A percentile compares a stretch with the other conserved stretches of the same genome.
phyloP scores from a whole-genome alignment of 1,140 invertebrate genomes.

The Drosophila subpulchrella region DNA sequence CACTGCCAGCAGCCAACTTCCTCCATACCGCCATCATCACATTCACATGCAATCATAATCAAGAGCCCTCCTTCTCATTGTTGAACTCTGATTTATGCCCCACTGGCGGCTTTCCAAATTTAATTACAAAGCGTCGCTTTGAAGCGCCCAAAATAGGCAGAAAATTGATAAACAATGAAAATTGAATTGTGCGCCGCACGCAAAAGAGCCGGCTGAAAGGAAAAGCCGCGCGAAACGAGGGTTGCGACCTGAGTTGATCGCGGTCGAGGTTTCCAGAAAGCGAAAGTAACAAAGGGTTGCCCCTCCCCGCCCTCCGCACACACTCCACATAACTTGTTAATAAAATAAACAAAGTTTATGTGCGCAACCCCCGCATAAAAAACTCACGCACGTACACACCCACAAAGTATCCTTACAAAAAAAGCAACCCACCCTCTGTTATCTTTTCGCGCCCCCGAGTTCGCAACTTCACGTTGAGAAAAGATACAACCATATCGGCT shows the following conservation, averaged over 20 bases:
- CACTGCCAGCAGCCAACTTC: conserved; percentile 12
- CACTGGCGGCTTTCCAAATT: conserved; percentile 78
- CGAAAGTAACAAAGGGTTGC: conserved; percentile 59
- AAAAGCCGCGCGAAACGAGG: conserved; percentile 39
- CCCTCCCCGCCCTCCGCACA: conserved; percentile 14
- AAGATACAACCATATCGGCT: neutral
- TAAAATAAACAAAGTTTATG: conserved; percentile 76
- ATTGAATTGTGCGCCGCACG: conserved; percentile 65
- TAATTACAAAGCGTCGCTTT: conserved; percentile 77
- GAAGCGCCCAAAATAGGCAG: conserved; percentile 77
- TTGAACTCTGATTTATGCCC: conserved; percentile 69
- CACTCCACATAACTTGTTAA: conserved; percentile 70
- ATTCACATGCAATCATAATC: conserved; percentile 59
- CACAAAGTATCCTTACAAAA: conserved; percentile 21
- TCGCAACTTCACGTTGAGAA: conserved; percentile 26
- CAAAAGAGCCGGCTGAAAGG: conserved; percentile 46
- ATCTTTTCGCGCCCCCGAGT: conserved; percentile 3
- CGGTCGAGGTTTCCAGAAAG: conserved; percentile 38
- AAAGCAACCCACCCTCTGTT: conserved; percentile 12
- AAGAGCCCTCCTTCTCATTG: conserved; percentile 29
- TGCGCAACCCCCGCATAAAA: conserved; percentile 49
- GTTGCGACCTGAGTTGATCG: conserved; percentile 53
- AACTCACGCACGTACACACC: conserved; percentile 37
- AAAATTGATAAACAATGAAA: conserved; percentile 84
- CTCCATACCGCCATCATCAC: neutral